Evolutionary conservation across 2,888 invertebrate genomes (phyloP).

Genomic region (Sympetrum striolatum): DNA sequence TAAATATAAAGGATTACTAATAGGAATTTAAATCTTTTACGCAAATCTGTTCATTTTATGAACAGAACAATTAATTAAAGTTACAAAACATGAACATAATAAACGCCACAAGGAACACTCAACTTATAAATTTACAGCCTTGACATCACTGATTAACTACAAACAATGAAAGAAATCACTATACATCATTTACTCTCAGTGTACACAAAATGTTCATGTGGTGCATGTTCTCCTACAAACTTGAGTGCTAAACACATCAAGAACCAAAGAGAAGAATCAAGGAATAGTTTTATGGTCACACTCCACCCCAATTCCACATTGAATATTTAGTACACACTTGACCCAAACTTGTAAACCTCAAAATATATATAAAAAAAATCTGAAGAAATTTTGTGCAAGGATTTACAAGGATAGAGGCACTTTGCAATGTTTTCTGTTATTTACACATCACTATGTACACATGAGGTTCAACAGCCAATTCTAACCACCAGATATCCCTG

Average conservation of each 20-base stretch:
- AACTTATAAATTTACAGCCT: not conserved
- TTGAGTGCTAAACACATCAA: not conserved
- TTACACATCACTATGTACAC: constrained; percentile 25
- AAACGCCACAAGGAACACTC: not conserved
- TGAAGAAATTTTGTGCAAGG: not conserved
- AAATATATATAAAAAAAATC: not conserved
- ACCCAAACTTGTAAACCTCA: not conserved
- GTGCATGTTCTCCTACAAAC: not conserved
- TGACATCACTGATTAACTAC: not conserved
- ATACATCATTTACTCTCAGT: not conserved
- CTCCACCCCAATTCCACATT: no score
- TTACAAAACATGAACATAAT: not conserved
- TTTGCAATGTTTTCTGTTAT: constrained; percentile 30
- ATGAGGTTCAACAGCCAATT: constrained; percentile 1
- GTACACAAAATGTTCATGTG: not conserved
- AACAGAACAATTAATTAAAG: not conserved
- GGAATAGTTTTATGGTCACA: no score
- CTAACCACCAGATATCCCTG: not conserved
- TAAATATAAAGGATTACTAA: not conserved
- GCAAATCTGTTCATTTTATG: not conserved
- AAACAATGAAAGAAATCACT: not conserved
- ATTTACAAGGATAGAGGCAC: constrained; percentile 17
- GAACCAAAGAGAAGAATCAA: no score
- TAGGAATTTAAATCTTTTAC: not conserved
- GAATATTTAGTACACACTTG: no score